Evolutionary conservation across 2,797 vertebrate genomes (phyloP), one percentile per base, ranked within the genome.

Genomic region (Sebastes iracundus): DNA sequence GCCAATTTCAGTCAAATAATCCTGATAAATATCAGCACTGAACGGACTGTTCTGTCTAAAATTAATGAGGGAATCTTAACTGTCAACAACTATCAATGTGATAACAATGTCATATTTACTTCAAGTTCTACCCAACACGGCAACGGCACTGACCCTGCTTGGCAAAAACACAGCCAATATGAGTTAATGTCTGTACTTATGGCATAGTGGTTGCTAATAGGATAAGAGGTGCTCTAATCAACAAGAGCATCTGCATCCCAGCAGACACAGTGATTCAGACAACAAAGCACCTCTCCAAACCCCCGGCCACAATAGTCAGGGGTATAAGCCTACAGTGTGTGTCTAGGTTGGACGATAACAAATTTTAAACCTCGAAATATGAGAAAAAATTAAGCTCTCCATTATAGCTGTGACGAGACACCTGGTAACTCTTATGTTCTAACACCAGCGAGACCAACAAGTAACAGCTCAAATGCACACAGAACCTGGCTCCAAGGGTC

Each of bases 301-400:
- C 65, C 69, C 64, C 56, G 6, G 42, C 35, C 69, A 59, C 62
- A 80, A 59, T 8, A 22, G 56, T 76, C 68, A 59, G 66, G 49
- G 73, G 80, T 27, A 25, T 46, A 55, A 72, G 56, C 83, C 80
- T 91, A 92, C 87, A 90, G 89, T 91, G 73, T 72, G 90, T 87
- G 90, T 91, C 85, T 64, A 64, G n/a, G 58, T 72, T 67, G 63
- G 74, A 79, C 67, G 82, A 66, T 75, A 33, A 23, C 38, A n/a
- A 64, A 69, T 76, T 32, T 42, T 4, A 64, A 66, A 74, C 58
- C 33, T 79, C 62, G 22, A 65, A 66, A 46, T 7, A 22, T 23
- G 11, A 46, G 72, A 74, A 22, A 71, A 30, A 46, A 46, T 22
- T 1, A 60, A 69, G 25, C 52, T 77, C 67, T 53, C 70, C 25